Conservation (phyloP, 2,888 invertebrate species). For the Oithona nana region DNA sequence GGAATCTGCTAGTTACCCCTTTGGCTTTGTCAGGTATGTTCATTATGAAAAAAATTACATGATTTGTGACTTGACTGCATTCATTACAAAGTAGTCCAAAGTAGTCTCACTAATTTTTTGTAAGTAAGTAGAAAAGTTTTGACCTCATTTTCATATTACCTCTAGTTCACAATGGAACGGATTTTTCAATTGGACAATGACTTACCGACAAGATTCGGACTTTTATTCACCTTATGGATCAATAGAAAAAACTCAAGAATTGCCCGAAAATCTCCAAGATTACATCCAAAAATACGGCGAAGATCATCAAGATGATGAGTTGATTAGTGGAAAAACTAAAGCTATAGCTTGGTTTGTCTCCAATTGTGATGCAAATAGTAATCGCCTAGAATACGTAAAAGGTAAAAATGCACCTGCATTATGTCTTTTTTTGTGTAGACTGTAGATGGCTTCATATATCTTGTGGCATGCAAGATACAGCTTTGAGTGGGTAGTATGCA, state of each 20-base stretch:
- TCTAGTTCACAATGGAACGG: constrained; percentile 1
- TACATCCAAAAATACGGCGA: not conserved
- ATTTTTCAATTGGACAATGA: constrained; percentile 23
- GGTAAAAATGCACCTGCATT: constrained; percentile 19
- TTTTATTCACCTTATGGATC: constrained; percentile 17
- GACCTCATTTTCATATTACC: too few relatives aligned
- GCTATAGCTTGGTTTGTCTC: constrained; percentile 22
- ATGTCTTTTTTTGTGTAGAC: constrained; percentile 15
- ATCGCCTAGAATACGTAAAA: constrained; percentile 20
- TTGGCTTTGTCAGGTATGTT: not conserved
- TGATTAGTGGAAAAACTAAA: constrained; percentile 10
- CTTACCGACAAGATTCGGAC: constrained; percentile 21
- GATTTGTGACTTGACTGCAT: too few relatives aligned
- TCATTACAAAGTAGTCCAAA: too few relatives aligned
- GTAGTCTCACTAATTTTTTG: too few relatives aligned
- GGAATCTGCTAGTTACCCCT: constrained; percentile 18
- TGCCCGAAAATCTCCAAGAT: not conserved
- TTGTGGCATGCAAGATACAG: too few relatives aligned
- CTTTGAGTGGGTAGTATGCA: too few relatives aligned
- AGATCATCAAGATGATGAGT: not conserved
- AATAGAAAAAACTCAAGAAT: not conserved
- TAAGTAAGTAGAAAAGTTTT: too few relatives aligned
- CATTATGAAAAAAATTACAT: too few relatives aligned
- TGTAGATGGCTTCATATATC: not conserved
- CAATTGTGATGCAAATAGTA: constrained; percentile 20